Percentiles rank a stretch among this genome's conserved stretches.
Evolutionary conservation across 2,888 invertebrate genomes (phyloP).

Genomic region (Ichneumoninae sp.): DNA sequence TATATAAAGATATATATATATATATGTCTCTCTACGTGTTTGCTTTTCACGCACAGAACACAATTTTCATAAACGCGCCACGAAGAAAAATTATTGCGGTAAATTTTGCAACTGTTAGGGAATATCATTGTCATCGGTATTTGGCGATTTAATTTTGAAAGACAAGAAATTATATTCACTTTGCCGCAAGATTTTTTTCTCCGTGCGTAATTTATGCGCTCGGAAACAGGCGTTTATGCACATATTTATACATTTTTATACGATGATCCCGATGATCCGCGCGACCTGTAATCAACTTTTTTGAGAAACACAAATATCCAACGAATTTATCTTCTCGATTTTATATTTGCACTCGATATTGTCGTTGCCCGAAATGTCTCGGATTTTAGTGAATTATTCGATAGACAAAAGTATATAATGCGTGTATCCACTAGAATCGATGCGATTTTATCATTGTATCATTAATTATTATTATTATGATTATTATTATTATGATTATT

Average conservation of each 20-base stretch:
- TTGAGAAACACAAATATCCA: not conserved
- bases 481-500: conserved; percentile 60
- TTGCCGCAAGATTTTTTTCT: conserved; percentile 6
- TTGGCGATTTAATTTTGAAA: not conserved
- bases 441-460: conserved; percentile 61
- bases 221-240: not conserved
- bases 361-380: conserved; percentile 60
- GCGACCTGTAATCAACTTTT: not conserved
- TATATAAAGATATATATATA: conserved; percentile 38
- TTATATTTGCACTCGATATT: conserved; percentile 63
- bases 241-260: conserved; percentile 14
- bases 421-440: conserved; percentile 61
- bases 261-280: not conserved
- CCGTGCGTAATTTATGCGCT: not conserved
- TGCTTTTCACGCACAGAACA: conserved; percentile 59
- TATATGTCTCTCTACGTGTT: conserved; percentile 57
- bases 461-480: conserved; percentile 58
- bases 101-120: not conserved
- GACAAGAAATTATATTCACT: conserved; percentile 9
- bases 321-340: conserved; percentile 47
- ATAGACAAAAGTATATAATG: conserved; percentile 60
- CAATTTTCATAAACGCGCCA: conserved; percentile 46
- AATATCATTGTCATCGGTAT: not conserved
- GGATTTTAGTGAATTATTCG: conserved; percentile 65
- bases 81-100: conserved; percentile 12